A percentile compares a stretch with the other conserved stretches of the same genome.
phyloP scores from a whole-genome alignment of 1,140 invertebrate species.

The Pseudachorutes palmiensis region DNA sequence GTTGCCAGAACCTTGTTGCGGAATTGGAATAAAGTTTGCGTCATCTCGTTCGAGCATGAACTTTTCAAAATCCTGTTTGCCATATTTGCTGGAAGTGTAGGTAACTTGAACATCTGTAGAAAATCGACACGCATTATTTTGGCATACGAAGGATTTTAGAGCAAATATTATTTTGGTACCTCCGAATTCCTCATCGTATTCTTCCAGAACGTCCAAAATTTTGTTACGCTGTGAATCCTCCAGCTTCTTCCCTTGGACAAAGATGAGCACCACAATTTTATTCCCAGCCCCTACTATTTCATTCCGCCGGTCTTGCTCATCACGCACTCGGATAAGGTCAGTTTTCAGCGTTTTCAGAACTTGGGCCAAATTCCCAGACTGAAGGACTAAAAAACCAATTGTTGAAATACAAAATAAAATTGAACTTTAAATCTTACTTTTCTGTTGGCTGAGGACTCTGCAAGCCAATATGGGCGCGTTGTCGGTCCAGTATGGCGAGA shows the following conservation, averaged over 20 bases:
- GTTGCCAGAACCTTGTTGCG: constrained; percentile 7
- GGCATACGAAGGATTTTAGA: not conserved
- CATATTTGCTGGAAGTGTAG: constrained; percentile 24
- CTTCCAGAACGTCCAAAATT: constrained; percentile 8
- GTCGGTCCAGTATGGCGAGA: constrained; percentile 30
- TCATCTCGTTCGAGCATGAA: constrained; percentile 9
- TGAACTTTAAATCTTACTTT: not conserved
- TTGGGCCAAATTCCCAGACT: not conserved
- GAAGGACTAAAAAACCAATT: constrained; percentile 4
- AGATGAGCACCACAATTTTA: constrained; percentile 23
- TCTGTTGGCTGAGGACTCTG: constrained; percentile 9
- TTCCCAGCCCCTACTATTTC: constrained; percentile 17
- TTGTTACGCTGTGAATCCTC: constrained; percentile 16
- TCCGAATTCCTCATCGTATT: constrained; percentile 22
- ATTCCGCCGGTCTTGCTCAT: constrained; percentile 10
- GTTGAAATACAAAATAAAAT: not conserved
- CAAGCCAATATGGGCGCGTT: constrained; percentile 26
- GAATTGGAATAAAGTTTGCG: constrained; percentile 20
- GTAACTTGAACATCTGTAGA: constrained; percentile 29
- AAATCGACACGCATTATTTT: not conserved
- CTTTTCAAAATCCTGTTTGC: constrained; percentile 12
- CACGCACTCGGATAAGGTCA: constrained; percentile 18
- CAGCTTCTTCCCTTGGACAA: constrained; percentile 29
- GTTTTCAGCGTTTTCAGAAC: not conserved
- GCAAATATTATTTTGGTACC: constrained; percentile 11